Base-by-base conservation (phyloP, 23 tunicate species). In the Trididemnum miniatum region DNA sequence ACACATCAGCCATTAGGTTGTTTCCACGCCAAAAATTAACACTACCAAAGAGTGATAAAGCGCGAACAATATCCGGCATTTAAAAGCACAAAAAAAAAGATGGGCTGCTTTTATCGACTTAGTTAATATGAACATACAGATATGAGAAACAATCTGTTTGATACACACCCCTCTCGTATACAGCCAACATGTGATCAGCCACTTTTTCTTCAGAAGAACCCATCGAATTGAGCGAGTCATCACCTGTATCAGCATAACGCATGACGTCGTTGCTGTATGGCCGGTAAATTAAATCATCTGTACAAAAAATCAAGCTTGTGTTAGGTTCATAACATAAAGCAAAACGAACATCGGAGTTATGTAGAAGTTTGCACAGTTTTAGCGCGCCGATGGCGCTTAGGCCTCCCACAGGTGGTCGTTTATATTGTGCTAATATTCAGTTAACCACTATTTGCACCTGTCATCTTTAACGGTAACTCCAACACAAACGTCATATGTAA, bases 31-130 rank as follows among this genome's bases (percentile, higher is more conserved):
- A 44, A 44, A 44, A 44, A 44, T 44, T 44, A 44, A 44, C 54
- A 44, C 54, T 44, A 44, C 54, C 54, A 44, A 44, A 44, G 12
- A 15, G 54, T 44, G 54, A 44, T 15, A 44, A 44, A 44, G 54
- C 54, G 54, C 54, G 54, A 44, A 44, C 54, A 44, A 44, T 44
- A 44, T 44, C 54, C 54, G 54, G 54, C 54, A 44, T 44, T 44
- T 44, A 44, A 15, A 44, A 15, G 54, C 54, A 44, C n/a, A n/a
- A 44, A 44, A 44, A n/a, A 44, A 44, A 44, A 44, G 54, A 44
- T 44, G 54, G 12, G 54, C 54, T 44, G 54, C 12, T 44, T 44
- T 44, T 44, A 44, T 44, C 54, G 54, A 44, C 54, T 44, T 15
- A 44, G 9, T 44, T 44, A 44, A 44, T 44, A 44, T 44, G 15